Evolutionary conservation across 2,888 invertebrate species (phyloP).

Genomic region (Pocota personata): DNA sequence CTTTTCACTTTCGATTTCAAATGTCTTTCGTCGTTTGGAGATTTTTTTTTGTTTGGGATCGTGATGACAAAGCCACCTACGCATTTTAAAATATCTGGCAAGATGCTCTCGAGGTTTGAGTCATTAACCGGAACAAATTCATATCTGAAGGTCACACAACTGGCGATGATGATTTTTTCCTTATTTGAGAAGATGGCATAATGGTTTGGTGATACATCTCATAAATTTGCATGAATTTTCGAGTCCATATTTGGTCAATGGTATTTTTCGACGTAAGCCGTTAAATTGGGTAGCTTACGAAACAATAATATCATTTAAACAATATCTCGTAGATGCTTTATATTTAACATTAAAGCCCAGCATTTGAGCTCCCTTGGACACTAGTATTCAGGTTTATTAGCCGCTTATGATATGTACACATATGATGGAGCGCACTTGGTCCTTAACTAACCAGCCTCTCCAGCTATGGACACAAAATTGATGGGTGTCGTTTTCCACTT

Average conservation of each 20-base stretch:
- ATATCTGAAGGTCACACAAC: conserved; percentile 29
- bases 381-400: too few species aligned
- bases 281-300: too few species aligned
- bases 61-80: conserved; percentile 13
- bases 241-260: background rate
- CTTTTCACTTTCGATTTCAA: conserved; percentile 30
- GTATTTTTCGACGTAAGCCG: background rate
- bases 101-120: background rate
- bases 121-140: conserved; percentile 8
- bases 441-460: too few species aligned
- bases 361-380: too few species aligned
- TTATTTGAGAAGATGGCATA: background rate
- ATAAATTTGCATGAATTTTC: background rate
- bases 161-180: background rate
- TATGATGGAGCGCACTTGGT: too few species aligned
- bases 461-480: too few species aligned
- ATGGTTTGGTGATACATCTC: background rate
- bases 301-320: too few species aligned
- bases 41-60: conserved; percentile 9
- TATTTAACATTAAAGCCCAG: too few species aligned
- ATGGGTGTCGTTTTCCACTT: too few species aligned
- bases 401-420: too few species aligned
- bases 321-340: too few species aligned
- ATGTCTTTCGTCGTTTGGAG: conserved; percentile 5
- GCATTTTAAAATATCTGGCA: background rate